A percentile compares a stretch with the other conserved stretches of the same genome.
Evolutionary conservation across 1,140 invertebrate species (phyloP).

Genomic region (Ceratosolen solmsi): DNA sequence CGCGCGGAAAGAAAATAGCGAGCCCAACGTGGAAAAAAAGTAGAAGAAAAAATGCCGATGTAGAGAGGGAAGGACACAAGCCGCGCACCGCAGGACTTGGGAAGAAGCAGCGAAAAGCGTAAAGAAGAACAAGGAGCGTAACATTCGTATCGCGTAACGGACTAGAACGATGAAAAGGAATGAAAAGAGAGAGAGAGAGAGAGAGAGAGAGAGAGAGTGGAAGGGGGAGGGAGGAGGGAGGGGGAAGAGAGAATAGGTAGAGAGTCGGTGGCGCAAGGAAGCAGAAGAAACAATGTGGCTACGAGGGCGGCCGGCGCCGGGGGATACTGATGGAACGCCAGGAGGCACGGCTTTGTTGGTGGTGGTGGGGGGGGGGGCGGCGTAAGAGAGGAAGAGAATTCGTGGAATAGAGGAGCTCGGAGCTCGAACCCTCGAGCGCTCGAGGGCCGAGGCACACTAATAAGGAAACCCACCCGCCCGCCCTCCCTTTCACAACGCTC

Average conservation of each 20-base stretch:
- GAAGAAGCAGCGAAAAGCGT: neutral
- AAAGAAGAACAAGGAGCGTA: neutral
- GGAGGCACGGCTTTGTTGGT: neutral
- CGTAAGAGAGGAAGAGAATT: conserved; percentile 2
- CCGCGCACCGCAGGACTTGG: neutral
- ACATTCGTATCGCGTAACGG: conserved; percentile 1
- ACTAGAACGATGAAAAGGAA: conserved; percentile 1
- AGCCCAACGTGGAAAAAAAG: neutral
- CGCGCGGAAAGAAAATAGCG: conserved; percentile 4
- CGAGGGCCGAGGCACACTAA: conserved; percentile 17
- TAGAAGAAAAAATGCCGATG: neutral
- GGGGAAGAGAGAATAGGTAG: neutral
- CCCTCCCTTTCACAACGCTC: neutral
- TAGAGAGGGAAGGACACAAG: neutral
- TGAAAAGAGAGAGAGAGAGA: conserved; percentile 30
- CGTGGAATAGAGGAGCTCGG: conserved; percentile 22
- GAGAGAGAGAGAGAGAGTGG: neutral
- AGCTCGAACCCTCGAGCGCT: conserved; percentile 15
- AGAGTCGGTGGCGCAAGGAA: neutral
- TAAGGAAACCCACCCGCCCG: neutral
- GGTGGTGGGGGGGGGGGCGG: neutral
- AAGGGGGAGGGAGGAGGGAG: neutral
- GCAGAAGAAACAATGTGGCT: neutral
- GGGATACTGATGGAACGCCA: neutral
- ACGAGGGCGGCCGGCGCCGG: conserved; percentile 7